phyloP scores from a whole-genome alignment of 2,888 invertebrate species.

The Sphinx pinastri region DNA sequence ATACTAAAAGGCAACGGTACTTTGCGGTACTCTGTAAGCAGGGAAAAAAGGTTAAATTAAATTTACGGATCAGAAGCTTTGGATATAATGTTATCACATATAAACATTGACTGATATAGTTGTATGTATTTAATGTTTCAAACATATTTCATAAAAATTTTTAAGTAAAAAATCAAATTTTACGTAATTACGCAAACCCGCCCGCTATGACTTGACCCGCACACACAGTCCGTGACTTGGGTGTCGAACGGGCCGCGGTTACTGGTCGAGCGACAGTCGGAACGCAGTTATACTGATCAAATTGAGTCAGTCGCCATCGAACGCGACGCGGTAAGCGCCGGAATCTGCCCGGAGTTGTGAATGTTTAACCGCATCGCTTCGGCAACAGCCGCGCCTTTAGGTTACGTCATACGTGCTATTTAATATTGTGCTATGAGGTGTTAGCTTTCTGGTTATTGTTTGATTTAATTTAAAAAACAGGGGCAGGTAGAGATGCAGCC shows the following conservation, averaged over 20 bases:
- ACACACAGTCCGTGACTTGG: constrained; percentile 67
- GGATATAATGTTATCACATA: too few relatives aligned
- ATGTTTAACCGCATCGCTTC: constrained; percentile 9
- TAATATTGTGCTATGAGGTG: neutral
- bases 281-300: constrained; percentile 81
- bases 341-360: constrained; percentile 11
- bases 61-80: too few relatives aligned
- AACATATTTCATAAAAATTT: too few relatives aligned
- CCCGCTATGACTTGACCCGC: constrained; percentile 46
- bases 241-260: constrained; percentile 64
- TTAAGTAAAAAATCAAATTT: neutral
- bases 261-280: constrained; percentile 61
- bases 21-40: too few relatives aligned
- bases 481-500: too few relatives aligned
- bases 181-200: neutral
- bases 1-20: too few relatives aligned
- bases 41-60: too few relatives aligned
- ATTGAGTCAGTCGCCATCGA: constrained; percentile 69
- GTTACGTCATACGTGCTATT: neutral
- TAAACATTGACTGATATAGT: too few relatives aligned
- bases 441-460: too few relatives aligned
- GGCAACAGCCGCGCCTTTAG: neutral
- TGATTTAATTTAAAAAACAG: too few relatives aligned
- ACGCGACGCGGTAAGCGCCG: neutral
- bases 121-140: too few relatives aligned